Percentiles rank a stretch among this genome's conserved stretches.
These are phyloP conservation scores for Semicossyphus pulcher DNA, from an alignment of 2,113 vertebrate genomes.

Conservation along the genomic window DNA sequence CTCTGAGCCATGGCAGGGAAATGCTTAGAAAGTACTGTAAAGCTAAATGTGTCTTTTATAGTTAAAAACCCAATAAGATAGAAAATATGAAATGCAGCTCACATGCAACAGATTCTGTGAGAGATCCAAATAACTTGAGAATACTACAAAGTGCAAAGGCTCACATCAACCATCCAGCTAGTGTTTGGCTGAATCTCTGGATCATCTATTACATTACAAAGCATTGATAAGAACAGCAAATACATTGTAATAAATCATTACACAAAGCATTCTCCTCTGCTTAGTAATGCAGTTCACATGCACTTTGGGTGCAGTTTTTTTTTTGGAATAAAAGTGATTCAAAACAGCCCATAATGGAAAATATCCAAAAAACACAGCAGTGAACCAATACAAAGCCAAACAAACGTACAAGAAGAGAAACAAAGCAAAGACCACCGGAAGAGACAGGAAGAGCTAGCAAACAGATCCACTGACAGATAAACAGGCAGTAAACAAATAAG, in stretches of 20 bases:
- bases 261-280: constrained; percentile 57
- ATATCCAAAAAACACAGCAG: constrained; percentile 44
- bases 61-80: constrained; percentile 22
- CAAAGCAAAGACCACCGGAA: constrained; percentile 36
- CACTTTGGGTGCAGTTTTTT: constrained; percentile 34
- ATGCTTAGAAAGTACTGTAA: constrained; percentile 28
- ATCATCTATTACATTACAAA: constrained; percentile 57
- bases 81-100: constrained; percentile 6
- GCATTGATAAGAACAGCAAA: constrained; percentile 42
- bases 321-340: constrained; percentile 51
- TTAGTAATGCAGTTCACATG: constrained; percentile 66
- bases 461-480: constrained; percentile 31
- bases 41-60: constrained; percentile 8
- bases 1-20: constrained; percentile 33
- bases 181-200: constrained; percentile 24
- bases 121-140: constrained; percentile 22
- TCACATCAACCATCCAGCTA: constrained; percentile 24
- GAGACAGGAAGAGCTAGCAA: constrained; percentile 26
- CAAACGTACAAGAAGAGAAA: constrained; percentile 43
- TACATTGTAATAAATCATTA: constrained; percentile 39
- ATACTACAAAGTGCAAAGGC: background rate
- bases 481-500: constrained; percentile 30
- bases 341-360: constrained; percentile 62
- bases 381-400: constrained; percentile 52
- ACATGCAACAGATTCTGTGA: constrained; percentile 39